Evolutionary conservation across 1,140 invertebrate species (phyloP), one percentile per base, ranked within the genome.

Genomic region (Oncopeltus fasciatus): DNA sequence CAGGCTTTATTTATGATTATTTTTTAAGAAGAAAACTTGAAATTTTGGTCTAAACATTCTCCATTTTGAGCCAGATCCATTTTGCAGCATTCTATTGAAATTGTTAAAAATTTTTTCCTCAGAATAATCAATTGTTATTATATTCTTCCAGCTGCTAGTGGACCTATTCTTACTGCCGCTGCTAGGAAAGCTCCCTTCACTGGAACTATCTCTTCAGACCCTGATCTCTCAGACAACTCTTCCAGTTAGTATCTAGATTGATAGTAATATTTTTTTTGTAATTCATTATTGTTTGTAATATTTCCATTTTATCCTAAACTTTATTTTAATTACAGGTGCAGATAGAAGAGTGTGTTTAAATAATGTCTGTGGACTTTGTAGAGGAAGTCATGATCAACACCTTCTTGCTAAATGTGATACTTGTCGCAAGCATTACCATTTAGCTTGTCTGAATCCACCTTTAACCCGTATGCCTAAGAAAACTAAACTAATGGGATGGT

Each of bases 391-490:
- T 43, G 88, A 92, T 75, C 90, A 90, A 67, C 90, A 93, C 75
- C 75, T 93, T 59, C 78, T 97, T 66, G 87, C 92, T 0, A 90
- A 91, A 70, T 98, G 95, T 76, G 95, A 98, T 72, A 92, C 88
- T 0, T 98, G 95, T 72, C 84, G 86, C 67, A 77, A 90, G 28
- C 85, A 90, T 73, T 98, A 96, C 76, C 95, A 98, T 77, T 75
- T 96, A 53, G 85, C 86, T 51, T 98, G 95, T 76, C 77, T 98
- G 49, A 88, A 90, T 71, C 94, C 94, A 21, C 92, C 92, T 16
- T 74, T 98, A 5, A 87, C 87, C 14, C 80, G 92, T 57, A 87
- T 96, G 76, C 95, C 95, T 0, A 93, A 92, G 72, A 95, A 95
- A 77, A 92, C 91, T 24, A 94, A 94, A 75, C 81, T 89, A 2